phyloP scores from a whole-genome alignment of 2,888 invertebrate species.

The Drosophila robusta region DNA sequence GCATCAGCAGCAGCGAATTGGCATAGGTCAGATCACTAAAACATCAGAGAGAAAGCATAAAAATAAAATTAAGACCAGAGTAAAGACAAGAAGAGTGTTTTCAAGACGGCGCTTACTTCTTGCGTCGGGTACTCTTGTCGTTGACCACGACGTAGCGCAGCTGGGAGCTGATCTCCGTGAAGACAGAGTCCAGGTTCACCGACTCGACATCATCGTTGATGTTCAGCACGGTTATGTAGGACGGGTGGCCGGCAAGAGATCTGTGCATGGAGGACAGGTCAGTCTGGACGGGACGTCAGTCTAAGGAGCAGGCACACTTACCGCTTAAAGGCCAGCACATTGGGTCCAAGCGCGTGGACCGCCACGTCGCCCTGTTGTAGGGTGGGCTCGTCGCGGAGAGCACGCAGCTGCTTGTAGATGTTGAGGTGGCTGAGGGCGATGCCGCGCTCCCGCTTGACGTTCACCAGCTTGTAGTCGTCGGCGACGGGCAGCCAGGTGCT shows the following conservation, averaged over 20 bases:
- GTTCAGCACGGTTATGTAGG: conserved; percentile 85
- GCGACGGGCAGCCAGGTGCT: conserved; percentile 85
- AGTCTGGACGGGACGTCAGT: accelerated
- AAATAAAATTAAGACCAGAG: not conserved
- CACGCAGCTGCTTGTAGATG: conserved; percentile 87
- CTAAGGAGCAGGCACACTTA: conserved; percentile 28
- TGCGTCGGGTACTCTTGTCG: conserved; percentile 72
- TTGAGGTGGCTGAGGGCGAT: conserved; percentile 86
- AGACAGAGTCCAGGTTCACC: conserved; percentile 82
- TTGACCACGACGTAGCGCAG: conserved; percentile 79
- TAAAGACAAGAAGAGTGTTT: too few species aligned
- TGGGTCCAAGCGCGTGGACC: conserved; percentile 79
- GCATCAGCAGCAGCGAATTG: conserved; percentile 73
- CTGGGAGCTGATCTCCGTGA: conserved; percentile 55
- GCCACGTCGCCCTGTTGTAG: conserved; percentile 86
- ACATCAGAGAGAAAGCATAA: not conserved
- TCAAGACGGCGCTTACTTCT: conserved; percentile 63
- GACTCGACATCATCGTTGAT: conserved; percentile 82
- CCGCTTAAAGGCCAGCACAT: conserved; percentile 86
- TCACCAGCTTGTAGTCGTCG: conserved; percentile 87
- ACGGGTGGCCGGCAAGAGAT: conserved; percentile 68
- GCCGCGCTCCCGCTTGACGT: conserved; percentile 86
- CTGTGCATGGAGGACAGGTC: conserved; percentile 28
- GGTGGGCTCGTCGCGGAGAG: conserved; percentile 85
- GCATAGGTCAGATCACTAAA: conserved; percentile 70